Evolutionary conservation across 1,140 invertebrate genomes (phyloP).

Genomic region (Episyrphus balteatus): DNA sequence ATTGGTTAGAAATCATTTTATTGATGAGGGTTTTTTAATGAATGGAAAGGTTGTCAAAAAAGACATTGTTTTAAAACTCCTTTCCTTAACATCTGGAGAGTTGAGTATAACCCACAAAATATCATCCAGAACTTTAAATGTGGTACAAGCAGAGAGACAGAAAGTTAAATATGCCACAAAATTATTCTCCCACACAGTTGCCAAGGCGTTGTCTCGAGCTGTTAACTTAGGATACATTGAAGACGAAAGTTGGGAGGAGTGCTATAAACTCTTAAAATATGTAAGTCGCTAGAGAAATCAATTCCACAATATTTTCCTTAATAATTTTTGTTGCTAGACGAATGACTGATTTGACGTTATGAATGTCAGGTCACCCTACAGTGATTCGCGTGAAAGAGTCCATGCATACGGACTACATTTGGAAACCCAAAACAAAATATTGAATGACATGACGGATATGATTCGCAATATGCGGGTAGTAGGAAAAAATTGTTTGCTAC

Average conservation of each 20-base stretch:
- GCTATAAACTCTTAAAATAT: neutral
- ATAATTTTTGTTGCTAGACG: no score
- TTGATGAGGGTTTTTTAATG: constrained; percentile 5
- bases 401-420: constrained; percentile 5
- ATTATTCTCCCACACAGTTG: neutral
- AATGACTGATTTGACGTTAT: neutral
- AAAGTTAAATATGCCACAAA: neutral
- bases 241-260: neutral
- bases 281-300: neutral
- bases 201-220: neutral
- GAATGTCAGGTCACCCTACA: neutral
- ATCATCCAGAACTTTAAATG: constrained; percentile 1
- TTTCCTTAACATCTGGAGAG: neutral
- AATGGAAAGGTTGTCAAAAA: constrained; percentile 1
- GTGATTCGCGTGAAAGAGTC: neutral
- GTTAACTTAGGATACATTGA: neutral
- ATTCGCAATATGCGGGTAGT: constrained; percentile 2
- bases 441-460: constrained; percentile 5
- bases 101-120: constrained; percentile 4
- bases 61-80: constrained; percentile 3
- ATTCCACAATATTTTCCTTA: no score
- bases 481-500: neutral
- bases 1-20: constrained; percentile 9
- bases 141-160: neutral
- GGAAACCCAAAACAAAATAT: constrained; percentile 7